phyloP scores from a whole-genome alignment of 1,140 invertebrate genomes.

The Tetramorium alpestre region DNA sequence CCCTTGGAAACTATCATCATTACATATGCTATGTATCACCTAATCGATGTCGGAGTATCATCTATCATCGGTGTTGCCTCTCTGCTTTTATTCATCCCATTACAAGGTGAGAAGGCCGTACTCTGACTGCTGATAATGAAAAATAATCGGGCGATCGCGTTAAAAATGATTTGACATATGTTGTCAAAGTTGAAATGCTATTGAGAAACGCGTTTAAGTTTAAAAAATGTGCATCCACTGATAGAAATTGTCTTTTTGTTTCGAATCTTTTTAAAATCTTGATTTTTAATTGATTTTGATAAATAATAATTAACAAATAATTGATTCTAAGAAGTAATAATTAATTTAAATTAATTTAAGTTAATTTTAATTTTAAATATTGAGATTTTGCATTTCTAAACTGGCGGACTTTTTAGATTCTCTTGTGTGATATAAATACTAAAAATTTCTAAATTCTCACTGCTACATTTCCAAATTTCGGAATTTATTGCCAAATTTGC shows the following conservation, averaged over 20 bases:
- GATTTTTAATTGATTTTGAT: neutral
- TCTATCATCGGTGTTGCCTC: slow-evolving; percentile 92
- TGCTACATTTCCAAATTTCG: neutral
- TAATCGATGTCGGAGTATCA: slow-evolving; percentile 88
- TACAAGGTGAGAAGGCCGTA: slow-evolving; percentile 89
- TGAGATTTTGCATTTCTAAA: neutral
- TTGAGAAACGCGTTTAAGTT: neutral
- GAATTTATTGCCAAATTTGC: neutral
- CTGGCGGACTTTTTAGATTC: neutral
- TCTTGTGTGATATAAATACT: neutral
- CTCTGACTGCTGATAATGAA: neutral
- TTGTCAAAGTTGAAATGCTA: neutral
- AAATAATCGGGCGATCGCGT: neutral
- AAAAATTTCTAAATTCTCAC: neutral
- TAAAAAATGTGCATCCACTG: neutral
- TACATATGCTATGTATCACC: slow-evolving; percentile 91
- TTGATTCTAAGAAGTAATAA: neutral
- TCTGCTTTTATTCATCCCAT: slow-evolving; percentile 92
- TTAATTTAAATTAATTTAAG: neutral
- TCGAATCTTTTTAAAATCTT: neutral
- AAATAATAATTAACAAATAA: neutral
- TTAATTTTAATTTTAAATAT: neutral
- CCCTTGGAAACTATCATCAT: slow-evolving; percentile 92
- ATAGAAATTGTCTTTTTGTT: neutral
- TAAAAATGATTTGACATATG: neutral